Conservation (phyloP, 2,113 vertebrate species). For the Dasyornis broadbenti region DNA sequence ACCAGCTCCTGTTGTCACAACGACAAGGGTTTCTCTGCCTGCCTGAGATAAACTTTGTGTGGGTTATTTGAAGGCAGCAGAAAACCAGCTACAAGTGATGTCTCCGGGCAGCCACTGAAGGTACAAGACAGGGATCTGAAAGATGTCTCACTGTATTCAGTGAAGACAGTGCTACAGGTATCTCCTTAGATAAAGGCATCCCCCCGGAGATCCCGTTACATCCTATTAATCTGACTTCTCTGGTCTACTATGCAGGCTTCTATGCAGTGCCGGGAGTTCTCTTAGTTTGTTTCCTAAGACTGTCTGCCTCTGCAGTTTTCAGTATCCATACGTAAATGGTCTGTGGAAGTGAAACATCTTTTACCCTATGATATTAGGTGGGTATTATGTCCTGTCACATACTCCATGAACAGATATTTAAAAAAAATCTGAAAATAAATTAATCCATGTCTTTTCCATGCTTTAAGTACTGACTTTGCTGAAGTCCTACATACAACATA, state of each 20-base stretch:
- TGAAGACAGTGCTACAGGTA: not conserved
- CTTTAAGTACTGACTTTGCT: not conserved
- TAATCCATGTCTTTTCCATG: not conserved
- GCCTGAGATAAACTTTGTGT: not conserved
- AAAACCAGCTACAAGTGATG: not conserved
- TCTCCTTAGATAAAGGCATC: not conserved
- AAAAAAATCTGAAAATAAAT: not conserved
- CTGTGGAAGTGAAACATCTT: not conserved
- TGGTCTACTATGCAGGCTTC: not conserved
- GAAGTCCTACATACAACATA: not conserved
- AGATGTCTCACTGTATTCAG: not conserved
- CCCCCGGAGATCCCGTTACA: not conserved
- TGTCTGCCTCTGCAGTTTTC: not conserved
- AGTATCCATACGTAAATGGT: not conserved
- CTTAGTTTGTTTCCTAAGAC: not conserved
- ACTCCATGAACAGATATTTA: not conserved
- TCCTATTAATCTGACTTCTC: not conserved
- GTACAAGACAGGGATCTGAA: not conserved
- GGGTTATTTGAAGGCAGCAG: not conserved
- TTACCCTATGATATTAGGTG: not conserved
- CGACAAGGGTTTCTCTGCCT: not conserved
- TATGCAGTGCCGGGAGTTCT: not conserved
- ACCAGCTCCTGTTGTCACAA: not conserved
- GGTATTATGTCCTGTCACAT: not conserved
- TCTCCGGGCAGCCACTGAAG: not conserved